Conservation (phyloP, 2,113 vertebrate species). For the Pelecanus crispus region DNA sequence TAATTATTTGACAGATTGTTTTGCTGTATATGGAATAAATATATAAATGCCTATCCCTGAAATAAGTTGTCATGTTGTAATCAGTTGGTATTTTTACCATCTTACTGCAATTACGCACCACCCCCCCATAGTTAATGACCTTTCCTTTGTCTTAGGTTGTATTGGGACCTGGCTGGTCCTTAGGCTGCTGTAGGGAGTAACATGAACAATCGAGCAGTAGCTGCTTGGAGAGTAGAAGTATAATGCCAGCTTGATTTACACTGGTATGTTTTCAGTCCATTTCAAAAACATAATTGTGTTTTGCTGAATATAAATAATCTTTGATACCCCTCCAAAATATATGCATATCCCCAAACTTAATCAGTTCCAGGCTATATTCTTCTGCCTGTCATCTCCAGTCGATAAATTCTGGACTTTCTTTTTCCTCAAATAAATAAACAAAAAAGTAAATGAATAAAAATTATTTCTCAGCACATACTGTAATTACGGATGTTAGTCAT, state of each 20-base stretch:
- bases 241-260: not conserved
- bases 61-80: not conserved
- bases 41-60: not conserved
- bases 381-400: not conserved
- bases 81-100: not conserved
- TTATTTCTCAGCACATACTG: not conserved
- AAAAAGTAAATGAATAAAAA: not conserved
- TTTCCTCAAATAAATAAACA: not conserved
- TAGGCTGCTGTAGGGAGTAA: not conserved
- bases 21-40: not conserved
- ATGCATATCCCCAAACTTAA: not conserved
- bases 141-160: not conserved
- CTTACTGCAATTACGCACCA: not conserved
- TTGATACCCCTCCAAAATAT: not conserved
- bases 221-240: not conserved
- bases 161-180: not conserved
- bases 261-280: not conserved
- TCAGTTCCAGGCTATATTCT: not conserved
- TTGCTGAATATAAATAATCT: constrained; percentile 3
- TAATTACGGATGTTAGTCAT: constrained; percentile 7
- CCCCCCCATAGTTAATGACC: not conserved
- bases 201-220: not conserved
- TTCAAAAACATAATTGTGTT: not conserved
- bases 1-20: not conserved
- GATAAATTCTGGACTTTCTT: not conserved